Conservation (phyloP, 2,888 invertebrate species). For the Dusona sp. region DNA sequence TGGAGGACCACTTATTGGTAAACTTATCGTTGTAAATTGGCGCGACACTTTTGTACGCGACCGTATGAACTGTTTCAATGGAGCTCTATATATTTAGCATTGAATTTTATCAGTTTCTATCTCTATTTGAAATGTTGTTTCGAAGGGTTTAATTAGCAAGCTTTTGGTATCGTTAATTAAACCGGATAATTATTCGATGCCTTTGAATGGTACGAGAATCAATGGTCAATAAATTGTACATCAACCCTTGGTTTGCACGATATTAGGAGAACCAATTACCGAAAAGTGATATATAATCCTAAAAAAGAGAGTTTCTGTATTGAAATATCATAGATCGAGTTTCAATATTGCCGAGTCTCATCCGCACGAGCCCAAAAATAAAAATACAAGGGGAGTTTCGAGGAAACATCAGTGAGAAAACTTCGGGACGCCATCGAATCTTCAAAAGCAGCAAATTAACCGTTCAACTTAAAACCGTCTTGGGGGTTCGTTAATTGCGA, state of each 20-base stretch:
- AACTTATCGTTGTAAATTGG: neutral
- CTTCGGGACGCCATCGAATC: neutral
- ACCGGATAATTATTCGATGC: neutral
- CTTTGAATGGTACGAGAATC: neutral
- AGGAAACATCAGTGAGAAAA: constrained; percentile 23
- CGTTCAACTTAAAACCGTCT: constrained; percentile 30
- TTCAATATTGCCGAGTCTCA: constrained; percentile 1
- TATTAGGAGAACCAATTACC: constrained; percentile 12
- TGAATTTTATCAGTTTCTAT: neutral
- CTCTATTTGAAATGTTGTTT: neutral
- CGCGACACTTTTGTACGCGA: neutral
- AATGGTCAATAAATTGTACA: neutral
- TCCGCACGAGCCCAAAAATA: neutral
- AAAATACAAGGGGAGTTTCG: neutral
- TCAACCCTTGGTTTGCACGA: neutral
- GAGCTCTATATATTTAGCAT: neutral
- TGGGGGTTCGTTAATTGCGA: constrained; percentile 44
- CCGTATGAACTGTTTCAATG: neutral
- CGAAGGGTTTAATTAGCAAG: neutral
- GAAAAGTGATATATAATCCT: neutral
- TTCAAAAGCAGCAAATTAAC: constrained; percentile 46
- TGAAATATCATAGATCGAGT: neutral
- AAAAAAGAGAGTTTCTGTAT: no score
- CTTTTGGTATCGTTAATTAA: neutral
- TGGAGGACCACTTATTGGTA: neutral